These are phyloP conservation scores for Pammene aurita DNA, from an alignment of 2,888 invertebrate genomes.

Conservation along the genomic window DNA sequence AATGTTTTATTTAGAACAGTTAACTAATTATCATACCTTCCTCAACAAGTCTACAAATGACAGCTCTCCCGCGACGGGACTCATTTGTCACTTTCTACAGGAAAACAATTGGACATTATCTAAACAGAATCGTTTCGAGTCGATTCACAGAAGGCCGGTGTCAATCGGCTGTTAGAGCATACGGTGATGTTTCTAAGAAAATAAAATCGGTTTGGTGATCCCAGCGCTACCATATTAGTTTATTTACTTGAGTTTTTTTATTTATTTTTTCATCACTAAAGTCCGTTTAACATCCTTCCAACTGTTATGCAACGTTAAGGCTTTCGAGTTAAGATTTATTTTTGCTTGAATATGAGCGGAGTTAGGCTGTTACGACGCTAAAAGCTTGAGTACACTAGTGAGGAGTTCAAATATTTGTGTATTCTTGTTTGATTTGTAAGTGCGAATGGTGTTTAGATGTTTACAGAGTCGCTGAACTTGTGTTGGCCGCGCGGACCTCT, in stretches of 20 bases:
- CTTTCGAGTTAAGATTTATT: constrained; percentile 57
- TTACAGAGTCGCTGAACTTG: constrained; percentile 77
- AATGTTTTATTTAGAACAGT: constrained; percentile 16
- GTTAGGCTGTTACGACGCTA: constrained; percentile 63
- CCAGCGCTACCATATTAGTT: constrained; percentile 73
- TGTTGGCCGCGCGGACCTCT: constrained; percentile 65
- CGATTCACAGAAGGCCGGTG: constrained; percentile 46
- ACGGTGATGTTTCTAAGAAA: constrained; percentile 69
- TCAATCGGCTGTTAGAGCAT: constrained; percentile 47
- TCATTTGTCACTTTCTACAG: constrained; percentile 33
- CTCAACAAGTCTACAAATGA: constrained; percentile 7
- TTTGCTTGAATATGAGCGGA: constrained; percentile 56
- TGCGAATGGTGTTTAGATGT: constrained; percentile 82
- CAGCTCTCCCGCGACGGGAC: constrained; percentile 9
- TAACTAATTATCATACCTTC: constrained; percentile 22
- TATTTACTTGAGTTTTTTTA: constrained; percentile 67
- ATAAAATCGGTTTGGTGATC: constrained; percentile 71
- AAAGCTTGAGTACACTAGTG: constrained; percentile 46
- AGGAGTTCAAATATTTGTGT: constrained; percentile 78
- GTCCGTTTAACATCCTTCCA: constrained; percentile 51
- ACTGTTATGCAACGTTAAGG: constrained; percentile 57
- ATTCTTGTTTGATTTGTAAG: constrained; percentile 80
- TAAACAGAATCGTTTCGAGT: constrained; percentile 22
- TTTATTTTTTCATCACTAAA: constrained; percentile 49
- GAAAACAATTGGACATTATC: constrained; percentile 36